A percentile compares a stretch with the other conserved stretches of the same genome.
phyloP scores from a whole-genome alignment of 2,113 vertebrate genomes.

The Aspiorhynchus laticeps region DNA sequence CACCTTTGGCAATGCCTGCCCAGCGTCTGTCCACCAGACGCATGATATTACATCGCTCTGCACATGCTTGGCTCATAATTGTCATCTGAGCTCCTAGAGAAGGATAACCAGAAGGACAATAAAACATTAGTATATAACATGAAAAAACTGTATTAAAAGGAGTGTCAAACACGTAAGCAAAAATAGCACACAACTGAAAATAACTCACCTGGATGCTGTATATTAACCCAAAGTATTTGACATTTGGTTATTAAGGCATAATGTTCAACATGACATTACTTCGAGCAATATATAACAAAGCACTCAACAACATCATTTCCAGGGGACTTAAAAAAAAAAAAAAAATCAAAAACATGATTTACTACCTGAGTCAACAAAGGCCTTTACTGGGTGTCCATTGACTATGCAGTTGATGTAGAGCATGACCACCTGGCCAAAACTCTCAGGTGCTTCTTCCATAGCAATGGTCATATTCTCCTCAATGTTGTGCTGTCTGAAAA shows the following conservation, averaged over 20 bases:
- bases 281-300: background rate
- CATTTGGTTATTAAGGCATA: background rate
- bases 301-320: background rate
- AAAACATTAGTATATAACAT: background rate
- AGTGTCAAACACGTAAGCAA: background rate
- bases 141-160: background rate
- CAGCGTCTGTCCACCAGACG: conserved; percentile 95
- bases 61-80: conserved; percentile 98
- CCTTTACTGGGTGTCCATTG: conserved; percentile 97
- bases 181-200: background rate
- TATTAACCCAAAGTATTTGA: background rate
- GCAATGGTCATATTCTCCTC: conserved; percentile 99
- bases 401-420: conserved; percentile 99
- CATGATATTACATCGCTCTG: conserved; percentile 98
- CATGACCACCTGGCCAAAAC: conserved; percentile 99
- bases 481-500: conserved; percentile 93
- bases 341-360: conserved; percentile 23
- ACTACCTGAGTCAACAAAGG: conserved; percentile 97
- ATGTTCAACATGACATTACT: background rate
- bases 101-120: background rate
- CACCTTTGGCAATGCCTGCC: conserved; percentile 97
- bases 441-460: conserved; percentile 98
- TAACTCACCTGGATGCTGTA: background rate
- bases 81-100: conserved; percentile 96
- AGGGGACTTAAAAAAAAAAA: background rate